Evolutionary conservation across 2,888 invertebrate genomes (phyloP), one percentile per base, ranked within the genome.

Genomic region (Ophioninae sp.): DNA sequence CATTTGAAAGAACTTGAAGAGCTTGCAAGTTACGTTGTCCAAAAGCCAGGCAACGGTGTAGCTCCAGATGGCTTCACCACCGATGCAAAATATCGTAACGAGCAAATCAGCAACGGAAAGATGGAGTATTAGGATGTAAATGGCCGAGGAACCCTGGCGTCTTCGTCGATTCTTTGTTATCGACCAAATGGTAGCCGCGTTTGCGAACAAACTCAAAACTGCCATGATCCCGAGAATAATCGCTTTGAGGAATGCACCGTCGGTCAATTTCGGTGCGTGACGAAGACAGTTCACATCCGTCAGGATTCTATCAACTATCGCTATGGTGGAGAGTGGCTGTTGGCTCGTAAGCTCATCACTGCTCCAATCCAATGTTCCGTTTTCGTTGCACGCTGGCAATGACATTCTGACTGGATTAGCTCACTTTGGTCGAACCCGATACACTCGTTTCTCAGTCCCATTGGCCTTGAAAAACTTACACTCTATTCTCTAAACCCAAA

Each of bases 21-120:
- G 87, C 93, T 97, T 97, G 93, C 97, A 97, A 64, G 95, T 94
- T 10, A 95, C 91, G 89, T 97, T 96, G 2, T 96, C 97, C 17
- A 96, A 97, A 68, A 95, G 93, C 97, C 97, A 97, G 84, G 96
- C 95, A 0, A 97, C 97, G 0, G 96, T 95, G 77, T 96, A 96
- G 63, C 95, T 95, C 97, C 97, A 97, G 0, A 96, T 94, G 0
- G 97, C 96, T 89, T 97, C 97, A 0, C 96, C 97, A 5, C 95
- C 95, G 85, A 97, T 95, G 90, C 97, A 97, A 92, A 97, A 97
- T 68, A 96, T 93, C 0, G 97, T 96, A 6, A 97, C 97, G 39
- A 97, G 93, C 20, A 97, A 94, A 93, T 97, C 97, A 1, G 97
- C 97, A 72, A 97, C 94, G 17, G 97, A 96, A n/a, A 97, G 93